phyloP scores from a whole-genome alignment of 2,113 vertebrate species.

The Seriola aureovittata region DNA sequence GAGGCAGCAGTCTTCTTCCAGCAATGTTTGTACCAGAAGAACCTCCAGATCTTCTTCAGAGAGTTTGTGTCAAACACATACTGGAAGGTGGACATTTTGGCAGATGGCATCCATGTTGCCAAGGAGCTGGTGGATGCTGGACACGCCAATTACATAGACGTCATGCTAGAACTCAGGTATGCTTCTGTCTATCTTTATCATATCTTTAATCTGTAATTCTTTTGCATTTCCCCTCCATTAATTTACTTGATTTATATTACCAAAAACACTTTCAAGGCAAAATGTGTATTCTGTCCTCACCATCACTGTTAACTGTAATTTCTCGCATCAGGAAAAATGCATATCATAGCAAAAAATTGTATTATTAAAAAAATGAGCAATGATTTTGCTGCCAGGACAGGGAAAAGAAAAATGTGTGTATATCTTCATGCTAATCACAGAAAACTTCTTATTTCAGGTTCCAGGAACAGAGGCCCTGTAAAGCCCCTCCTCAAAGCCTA shows the following conservation, averaged over 20 bases:
- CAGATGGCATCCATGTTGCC: conserved; percentile 70
- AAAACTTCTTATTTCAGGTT: conserved; percentile 47
- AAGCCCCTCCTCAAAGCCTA: not conserved
- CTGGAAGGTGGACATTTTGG: conserved; percentile 80
- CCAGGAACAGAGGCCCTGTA: conserved; percentile 7
- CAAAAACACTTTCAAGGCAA: too few relatives aligned
- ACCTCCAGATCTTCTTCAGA: conserved; percentile 85
- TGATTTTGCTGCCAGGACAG: not conserved
- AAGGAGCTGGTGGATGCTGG: conserved; percentile 79
- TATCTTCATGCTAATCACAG: not conserved
- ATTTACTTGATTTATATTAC: too few relatives aligned
- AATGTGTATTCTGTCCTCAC: too few relatives aligned
- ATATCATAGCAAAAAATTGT: too few relatives aligned
- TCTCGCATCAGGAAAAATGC: too few relatives aligned
- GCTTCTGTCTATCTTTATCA: not conserved
- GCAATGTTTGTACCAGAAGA: conserved; percentile 79
- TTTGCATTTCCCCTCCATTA: too few relatives aligned
- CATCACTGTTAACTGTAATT: too few relatives aligned
- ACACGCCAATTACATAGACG: conserved; percentile 73
- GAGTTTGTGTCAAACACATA: conserved; percentile 66
- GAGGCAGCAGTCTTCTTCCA: conserved; percentile 84
- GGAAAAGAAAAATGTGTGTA: not conserved
- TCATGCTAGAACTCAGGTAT: conserved; percentile 68
- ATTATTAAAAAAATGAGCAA: too few relatives aligned
- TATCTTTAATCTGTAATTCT: too few relatives aligned